phyloP scores from a whole-genome alignment of 2,888 invertebrate species.

The Polyommatus iphigenia region DNA sequence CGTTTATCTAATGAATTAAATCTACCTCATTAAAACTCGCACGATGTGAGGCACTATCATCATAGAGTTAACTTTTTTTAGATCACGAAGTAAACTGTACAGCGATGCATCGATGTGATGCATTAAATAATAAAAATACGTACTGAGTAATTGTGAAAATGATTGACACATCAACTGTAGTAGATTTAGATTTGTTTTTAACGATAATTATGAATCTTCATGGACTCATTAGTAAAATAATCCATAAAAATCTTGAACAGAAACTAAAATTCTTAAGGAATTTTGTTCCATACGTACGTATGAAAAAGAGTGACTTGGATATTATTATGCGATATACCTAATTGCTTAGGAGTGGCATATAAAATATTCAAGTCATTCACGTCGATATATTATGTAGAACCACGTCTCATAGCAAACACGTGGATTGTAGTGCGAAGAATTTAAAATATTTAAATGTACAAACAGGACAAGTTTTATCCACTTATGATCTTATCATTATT shows the following conservation, averaged over 20 bases:
- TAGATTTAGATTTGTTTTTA: not conserved
- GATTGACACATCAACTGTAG: not conserved
- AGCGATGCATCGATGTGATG: too few relatives aligned
- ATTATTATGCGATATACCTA: not conserved
- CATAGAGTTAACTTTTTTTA: not conserved
- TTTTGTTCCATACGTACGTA: not conserved
- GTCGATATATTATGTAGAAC: not conserved
- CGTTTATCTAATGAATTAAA: slow-evolving; percentile 29
- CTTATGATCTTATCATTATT: not conserved
- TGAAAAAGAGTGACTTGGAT: not conserved
- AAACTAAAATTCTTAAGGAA: not conserved
- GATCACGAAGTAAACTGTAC: too few relatives aligned
- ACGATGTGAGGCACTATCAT: not conserved
- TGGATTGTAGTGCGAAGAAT: not conserved
- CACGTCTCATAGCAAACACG: slow-evolving; percentile 1
- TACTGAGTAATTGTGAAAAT: not conserved
- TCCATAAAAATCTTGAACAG: not conserved
- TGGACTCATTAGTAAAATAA: not conserved
- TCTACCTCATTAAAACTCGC: not conserved
- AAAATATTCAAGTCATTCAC: slow-evolving; percentile 1
- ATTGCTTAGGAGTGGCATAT: not conserved
- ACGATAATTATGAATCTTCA: not conserved
- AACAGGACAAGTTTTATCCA: not conserved
- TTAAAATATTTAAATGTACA: not conserved
- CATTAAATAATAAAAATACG: too few relatives aligned